These are phyloP conservation scores for Cheilosia grossa DNA, from an alignment of 2,888 invertebrate genomes.

Conservation along the genomic window DNA sequence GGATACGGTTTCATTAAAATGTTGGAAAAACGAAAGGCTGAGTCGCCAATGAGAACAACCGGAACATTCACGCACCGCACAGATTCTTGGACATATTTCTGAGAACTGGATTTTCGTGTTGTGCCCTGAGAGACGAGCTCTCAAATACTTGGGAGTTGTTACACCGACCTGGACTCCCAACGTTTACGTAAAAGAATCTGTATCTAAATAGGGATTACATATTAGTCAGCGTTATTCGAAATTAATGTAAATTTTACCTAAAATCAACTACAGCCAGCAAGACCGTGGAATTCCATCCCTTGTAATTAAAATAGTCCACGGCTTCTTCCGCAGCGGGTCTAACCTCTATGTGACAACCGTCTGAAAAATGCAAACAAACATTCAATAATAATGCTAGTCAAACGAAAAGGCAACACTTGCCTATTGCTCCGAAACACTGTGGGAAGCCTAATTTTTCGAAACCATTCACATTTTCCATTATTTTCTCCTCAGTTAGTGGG, in stretches of 20 bases:
- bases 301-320: too few species aligned
- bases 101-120: constrained; percentile 12
- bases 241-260: background rate
- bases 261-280: constrained; percentile 3
- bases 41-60: constrained; percentile 17
- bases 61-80: constrained; percentile 1
- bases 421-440: too few species aligned
- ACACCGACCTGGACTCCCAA: background rate
- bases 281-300: background rate
- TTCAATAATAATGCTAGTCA: too few species aligned
- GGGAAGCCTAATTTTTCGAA: too few species aligned
- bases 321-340: too few species aligned
- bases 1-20: constrained; percentile 41
- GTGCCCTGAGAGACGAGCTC: background rate
- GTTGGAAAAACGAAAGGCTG: constrained; percentile 3
- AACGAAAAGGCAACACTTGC: too few species aligned
- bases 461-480: too few species aligned
- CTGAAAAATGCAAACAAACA: too few species aligned
- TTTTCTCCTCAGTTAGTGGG: too few species aligned
- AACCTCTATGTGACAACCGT: too few species aligned
- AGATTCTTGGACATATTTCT: background rate
- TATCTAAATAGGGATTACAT: constrained; percentile 1
- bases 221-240: background rate
- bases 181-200: constrained; percentile 3
- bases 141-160: constrained; percentile 27